phyloP scores from a whole-genome alignment of 2,797 vertebrate genomes.

The Amazonetta brasiliensis region DNA sequence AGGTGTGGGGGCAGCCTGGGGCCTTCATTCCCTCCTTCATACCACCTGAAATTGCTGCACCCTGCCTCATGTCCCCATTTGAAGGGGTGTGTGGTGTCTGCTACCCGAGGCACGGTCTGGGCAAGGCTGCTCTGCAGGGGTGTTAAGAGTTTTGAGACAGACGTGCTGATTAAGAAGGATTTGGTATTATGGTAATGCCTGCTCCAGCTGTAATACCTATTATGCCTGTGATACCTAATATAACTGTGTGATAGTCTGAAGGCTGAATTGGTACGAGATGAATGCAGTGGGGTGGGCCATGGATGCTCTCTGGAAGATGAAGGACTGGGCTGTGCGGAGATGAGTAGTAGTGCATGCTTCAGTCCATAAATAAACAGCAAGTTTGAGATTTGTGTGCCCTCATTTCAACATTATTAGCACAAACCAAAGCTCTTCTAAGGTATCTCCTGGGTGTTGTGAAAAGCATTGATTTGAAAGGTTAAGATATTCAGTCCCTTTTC shows the following conservation, averaged over 20 bases:
- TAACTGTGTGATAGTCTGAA: neutral
- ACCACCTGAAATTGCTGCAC: neutral
- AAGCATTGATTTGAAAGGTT: neutral
- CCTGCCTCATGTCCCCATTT: fast-evolving
- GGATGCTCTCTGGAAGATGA: neutral
- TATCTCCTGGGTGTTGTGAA: neutral
- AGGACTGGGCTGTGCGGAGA: neutral
- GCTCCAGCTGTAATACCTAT: neutral
- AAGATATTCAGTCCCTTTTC: neutral
- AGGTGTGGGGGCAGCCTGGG: fast-evolving
- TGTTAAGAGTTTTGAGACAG: neutral
- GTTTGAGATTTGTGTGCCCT: neutral
- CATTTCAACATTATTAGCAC: neutral
- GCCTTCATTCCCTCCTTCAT: neutral
- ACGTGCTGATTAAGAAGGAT: neutral
- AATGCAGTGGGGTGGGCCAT: fast-evolving
- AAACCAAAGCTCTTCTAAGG: neutral
- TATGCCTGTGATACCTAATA: fast-evolving
- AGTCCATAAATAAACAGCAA: neutral
- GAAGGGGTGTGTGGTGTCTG: fast-evolving
- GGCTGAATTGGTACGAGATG: neutral
- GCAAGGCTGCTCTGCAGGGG: neutral
- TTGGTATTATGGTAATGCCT: neutral
- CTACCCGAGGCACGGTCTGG: fast-evolving
- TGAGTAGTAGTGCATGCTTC: neutral